Evolutionary conservation across 2,113 vertebrate species (phyloP), one percentile per base, ranked within the genome.

Genomic region (Drymodes brunneopygia): DNA sequence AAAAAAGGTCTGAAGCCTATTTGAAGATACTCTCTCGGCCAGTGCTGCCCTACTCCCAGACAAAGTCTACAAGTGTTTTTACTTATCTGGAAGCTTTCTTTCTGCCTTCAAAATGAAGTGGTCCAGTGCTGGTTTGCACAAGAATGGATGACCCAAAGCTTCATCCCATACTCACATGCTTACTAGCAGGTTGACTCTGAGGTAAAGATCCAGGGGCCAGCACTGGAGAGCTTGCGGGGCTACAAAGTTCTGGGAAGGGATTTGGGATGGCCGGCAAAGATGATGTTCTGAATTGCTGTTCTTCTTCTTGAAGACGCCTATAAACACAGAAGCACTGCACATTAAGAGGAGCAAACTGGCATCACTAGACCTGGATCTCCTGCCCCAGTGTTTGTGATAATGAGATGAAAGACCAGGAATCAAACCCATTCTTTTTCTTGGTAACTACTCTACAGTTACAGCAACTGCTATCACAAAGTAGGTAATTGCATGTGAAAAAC

Each of bases 221-320:
- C 20, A 98, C 98, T 60, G 99, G 98, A 62, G 99, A 98, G 92
- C 98, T 98, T 27, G 98, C 98, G 0, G 98, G 98, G 61, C 99
- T 99, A 81, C 99, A 99, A 73, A 99, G 99, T 97, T 99, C 99
- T 3, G 99, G 99, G 91, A 99, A 99, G 4, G 99, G 99, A 94
- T 99, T 99, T 44, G 99, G 99, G 93, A 99, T 99, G 96, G 99
- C 99, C 3, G 99, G 99, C 96, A 99, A 98, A 60, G 99, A 99
- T 0, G 99, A 99, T 3, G 99, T 99, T 95, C 98, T 98, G 70
- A 99, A 97, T 67, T 99, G 99, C 94, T 99, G 98, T 51, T 99
- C 99, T 94, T 99, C 98, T 86, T 99, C 99, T 94, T 99, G 99
- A 70, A 99, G 97, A 83, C 99, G 99, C 97, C 99, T 99, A 91